Base-by-base conservation (phyloP, 2,113 vertebrate species). In the Dasyprocta punctata region DNA sequence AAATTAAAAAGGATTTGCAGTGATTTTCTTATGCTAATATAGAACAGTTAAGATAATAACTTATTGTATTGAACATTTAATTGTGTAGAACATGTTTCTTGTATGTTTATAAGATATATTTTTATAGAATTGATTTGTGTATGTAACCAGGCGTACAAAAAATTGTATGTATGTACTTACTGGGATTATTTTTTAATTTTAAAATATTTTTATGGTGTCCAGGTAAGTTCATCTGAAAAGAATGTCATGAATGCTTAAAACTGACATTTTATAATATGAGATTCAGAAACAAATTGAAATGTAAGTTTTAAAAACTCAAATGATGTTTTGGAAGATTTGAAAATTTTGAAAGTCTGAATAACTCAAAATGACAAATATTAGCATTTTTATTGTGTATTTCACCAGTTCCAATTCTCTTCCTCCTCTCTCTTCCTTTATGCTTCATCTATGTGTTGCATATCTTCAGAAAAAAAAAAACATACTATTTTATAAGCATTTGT, bases 311-410 rank as follows among this genome's bases (percentile, higher is more conserved):
- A 33, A 52, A 63, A 44, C 12, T 86, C 38, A 36, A 17, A 33
- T 38, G 44, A 78, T 14, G 26, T 85, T 90, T 58, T 22, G 56
- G 71, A 94, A 65, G 75, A 81, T 44, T 44, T 61, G 67, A 56
- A 85, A 80, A 84, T 63, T 77, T 86, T 41, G 49, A 36, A 61
- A 87, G 20, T 58, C 82, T 88, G 0, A 95, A 77, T 47, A 85
- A 63, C 71, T 98, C 52, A 63, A 96, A 75, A 95, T 91, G 56
- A 94, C 94, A 93, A 80, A n/a, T 49, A 4, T 52, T 95, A 81
- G 47, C n/a, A 84, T n/a, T 95, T 92, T 89, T 16, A 6, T 78
- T 36, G 0, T 77, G 1, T 81, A 10, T 92, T 86, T 96, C 38
- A 5, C 20, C 19, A 86, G 7, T 78, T 30, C 56, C 41, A 85